Evolutionary conservation across 2,888 invertebrate species (phyloP), one percentile per base, ranked within the genome.

Genomic region (Charanyca ferruginea): DNA sequence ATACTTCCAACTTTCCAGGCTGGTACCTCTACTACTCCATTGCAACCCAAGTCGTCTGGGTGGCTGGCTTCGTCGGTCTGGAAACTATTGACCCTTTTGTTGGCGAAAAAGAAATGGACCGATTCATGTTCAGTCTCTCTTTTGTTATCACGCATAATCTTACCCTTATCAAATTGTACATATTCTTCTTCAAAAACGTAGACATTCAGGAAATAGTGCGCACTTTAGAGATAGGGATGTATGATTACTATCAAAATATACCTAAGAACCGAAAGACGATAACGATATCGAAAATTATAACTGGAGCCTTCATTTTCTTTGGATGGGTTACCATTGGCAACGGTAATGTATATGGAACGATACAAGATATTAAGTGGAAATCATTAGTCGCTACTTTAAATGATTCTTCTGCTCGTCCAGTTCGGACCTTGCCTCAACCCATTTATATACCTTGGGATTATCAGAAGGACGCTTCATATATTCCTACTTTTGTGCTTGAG

Each of bases 381-480:
- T 74, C 85, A 41, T 80, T 88, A 51, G 83, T 93, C 5, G 85
- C 86, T 5, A 80, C 78, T 23, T 73, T 92, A n/a, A 94, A 93
- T 59, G 85, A 86, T 41, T 88, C 91, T 6, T 65, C 80, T 16
- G 47, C 63, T 1, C 87, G 63, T 53, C 94, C 94, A 0, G 66
- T 84, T 1, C 88, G 95, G n/a, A 89, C 90, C 2, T 79, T 95
- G 2, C 94, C 95, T 1, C 94, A 94, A 51, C 94, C 95, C 2
- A 93, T 95, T 71, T 95, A 91, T 74, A 95, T 95, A 70, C 95
- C 95, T n/a, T 95, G 95, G 95, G 81, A 87, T 28, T 94, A 93
- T 75, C 93, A 95, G 73, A 83, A 84, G 38, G 93, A 95, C 38
- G 62, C 58, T 18, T 85, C 91, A 1, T 95, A 89, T 52, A 89